Evolutionary conservation across 2,888 invertebrate species (phyloP), one percentile per base, ranked within the genome.

Genomic region (Plagodis dolabraria): DNA sequence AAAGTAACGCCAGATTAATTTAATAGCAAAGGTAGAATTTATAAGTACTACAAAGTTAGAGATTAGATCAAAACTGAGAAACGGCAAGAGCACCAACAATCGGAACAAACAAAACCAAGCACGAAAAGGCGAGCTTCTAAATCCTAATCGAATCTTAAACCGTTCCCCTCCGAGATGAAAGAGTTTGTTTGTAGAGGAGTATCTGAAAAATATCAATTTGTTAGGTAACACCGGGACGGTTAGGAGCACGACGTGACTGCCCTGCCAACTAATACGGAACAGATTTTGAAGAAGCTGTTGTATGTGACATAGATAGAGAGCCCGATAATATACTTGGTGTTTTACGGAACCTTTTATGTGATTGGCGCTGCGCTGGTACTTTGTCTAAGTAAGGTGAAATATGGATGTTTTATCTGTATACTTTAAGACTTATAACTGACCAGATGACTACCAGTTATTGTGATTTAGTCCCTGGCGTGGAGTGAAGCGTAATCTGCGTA

Each of bases 121-220:
- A 55, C 53, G 55, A 59, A 54, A 63, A 58, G 59, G 53, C 53
- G 50, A 61, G 54, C 62, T 47, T 47, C 57, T 63, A 65, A 67
- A 65, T 63, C 67, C 59, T 67, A 67, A 69, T 69, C 60, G 67
- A 67, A 69, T 65, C 53, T 63, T 50, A 43, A 65, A 60, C 65
- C 63, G 57, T 62, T 61, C 54, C 47, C 60, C 55, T 61, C 22
- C 53, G 53, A 59, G 57, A 70, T 63, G 61, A 68, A 74, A 67
- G 70, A 74, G 77, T 78, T 75, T 78, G 77, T 83, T 82, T 80
- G 75, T 73, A 62, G 64, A 71, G 67, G 65, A 75, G 76, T 83
- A 79, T 85, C 79, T 81, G 82, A 82, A 87, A 86, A 87, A 89
- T 89, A 88, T 89, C 87, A 88, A 88, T 88, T 89, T 86, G 85